phyloP scores from a whole-genome alignment of 2,797 vertebrate genomes.

The Tapirus indicus region DNA sequence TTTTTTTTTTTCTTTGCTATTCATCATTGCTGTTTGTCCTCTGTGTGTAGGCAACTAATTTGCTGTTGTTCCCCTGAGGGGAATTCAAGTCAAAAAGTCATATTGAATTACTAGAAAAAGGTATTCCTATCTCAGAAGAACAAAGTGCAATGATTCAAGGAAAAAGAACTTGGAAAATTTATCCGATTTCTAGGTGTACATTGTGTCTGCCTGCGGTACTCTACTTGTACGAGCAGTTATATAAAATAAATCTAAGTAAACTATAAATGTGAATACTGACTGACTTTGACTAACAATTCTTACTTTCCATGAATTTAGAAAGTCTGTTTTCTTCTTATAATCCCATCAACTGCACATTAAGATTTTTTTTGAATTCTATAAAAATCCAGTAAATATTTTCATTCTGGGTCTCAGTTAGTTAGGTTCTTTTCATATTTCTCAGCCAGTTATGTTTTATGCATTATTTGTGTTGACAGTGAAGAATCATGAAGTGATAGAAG shows the following conservation, averaged over 20 bases:
- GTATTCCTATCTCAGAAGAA: constrained; percentile 81
- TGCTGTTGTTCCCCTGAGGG: constrained; percentile 80
- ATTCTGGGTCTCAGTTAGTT: constrained; percentile 73
- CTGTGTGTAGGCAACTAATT: constrained; percentile 81
- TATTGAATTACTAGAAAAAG: constrained; percentile 78
- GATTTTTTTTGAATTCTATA: constrained; percentile 57
- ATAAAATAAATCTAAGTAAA: constrained; percentile 59
- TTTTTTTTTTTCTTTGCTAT: constrained; percentile 49
- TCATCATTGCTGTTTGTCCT: constrained; percentile 80
- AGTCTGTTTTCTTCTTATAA: not conserved
- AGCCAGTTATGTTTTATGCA: constrained; percentile 43
- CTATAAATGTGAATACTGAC: constrained; percentile 54
- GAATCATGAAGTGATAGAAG: constrained; percentile 9
- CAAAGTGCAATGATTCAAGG: constrained; percentile 71
- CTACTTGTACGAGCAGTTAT: constrained; percentile 55
- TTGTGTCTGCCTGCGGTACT: constrained; percentile 41
- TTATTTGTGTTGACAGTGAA: constrained; percentile 69
- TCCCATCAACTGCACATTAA: not conserved
- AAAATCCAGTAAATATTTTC: constrained; percentile 75
- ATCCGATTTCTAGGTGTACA: constrained; percentile 52
- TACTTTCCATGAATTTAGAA: not conserved
- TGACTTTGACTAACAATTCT: constrained; percentile 20
- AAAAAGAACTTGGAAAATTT: constrained; percentile 59
- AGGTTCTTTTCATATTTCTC: constrained; percentile 52
- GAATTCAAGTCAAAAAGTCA: constrained; percentile 79